phyloP scores from a whole-genome alignment of 2,113 vertebrate species.

The Plestiodon gilberti region DNA sequence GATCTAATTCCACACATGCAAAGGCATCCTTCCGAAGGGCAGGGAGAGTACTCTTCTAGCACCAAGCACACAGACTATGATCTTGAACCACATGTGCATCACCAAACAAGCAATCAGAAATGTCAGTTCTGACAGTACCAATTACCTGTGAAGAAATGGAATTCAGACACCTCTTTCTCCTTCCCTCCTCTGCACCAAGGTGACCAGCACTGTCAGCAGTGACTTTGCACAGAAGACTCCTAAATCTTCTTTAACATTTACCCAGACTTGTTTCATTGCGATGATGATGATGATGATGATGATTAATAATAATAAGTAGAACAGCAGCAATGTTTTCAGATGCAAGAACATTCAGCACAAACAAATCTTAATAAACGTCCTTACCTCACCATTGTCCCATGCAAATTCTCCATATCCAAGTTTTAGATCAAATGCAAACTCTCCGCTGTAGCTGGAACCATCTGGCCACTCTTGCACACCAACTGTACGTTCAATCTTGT shows the following conservation, averaged over 20 bases:
- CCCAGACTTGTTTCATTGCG: neutral
- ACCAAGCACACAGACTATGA: neutral
- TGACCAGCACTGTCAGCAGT: neutral
- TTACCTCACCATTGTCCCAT: conserved; percentile 87
- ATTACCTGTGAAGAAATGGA: neutral
- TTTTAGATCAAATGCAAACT: conserved; percentile 77
- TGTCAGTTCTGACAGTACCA: neutral
- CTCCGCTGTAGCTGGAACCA: conserved; percentile 81
- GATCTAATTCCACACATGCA: neutral
- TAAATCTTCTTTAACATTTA: neutral
- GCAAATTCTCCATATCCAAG: conserved; percentile 81
- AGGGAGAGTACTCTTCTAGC: neutral
- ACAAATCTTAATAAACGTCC: neutral
- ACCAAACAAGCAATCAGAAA: neutral
- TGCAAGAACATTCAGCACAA: neutral
- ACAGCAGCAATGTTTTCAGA: neutral
- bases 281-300: too few relatives aligned
- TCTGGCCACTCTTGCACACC: conserved; percentile 76
- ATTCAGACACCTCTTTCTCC: neutral
- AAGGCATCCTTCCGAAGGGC: neutral
- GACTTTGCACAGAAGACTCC: neutral
- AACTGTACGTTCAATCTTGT: neutral
- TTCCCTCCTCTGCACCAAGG: neutral
- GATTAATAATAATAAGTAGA: too few relatives aligned
- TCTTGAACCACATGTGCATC: neutral